Percentiles rank a stretch among this genome's conserved stretches.
These are phyloP conservation scores for Diarsia rubi DNA, from an alignment of 2,888 invertebrate species.

Conservation along the genomic window DNA sequence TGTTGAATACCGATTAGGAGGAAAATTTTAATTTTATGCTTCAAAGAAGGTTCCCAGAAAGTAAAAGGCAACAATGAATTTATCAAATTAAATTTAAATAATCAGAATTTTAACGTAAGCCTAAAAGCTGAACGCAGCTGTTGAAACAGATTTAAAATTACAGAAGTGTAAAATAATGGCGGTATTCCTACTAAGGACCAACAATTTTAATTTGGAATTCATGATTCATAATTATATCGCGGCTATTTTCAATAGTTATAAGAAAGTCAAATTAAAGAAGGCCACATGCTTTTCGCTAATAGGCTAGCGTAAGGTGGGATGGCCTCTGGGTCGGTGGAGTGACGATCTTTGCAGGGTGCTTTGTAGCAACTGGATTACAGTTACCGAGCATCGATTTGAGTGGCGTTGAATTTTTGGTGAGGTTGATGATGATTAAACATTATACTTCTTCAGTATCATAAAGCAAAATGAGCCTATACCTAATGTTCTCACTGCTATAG, in stretches of 20 bases:
- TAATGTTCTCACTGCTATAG: background rate
- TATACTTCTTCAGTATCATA: background rate
- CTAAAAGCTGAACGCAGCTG: constrained; percentile 65
- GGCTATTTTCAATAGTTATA: background rate
- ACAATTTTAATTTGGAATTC: background rate
- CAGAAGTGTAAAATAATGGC: constrained; percentile 23
- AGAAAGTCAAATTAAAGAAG: background rate
- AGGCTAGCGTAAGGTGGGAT: too few relatives aligned
- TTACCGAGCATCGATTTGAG: too few relatives aligned
- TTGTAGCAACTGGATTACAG: too few relatives aligned
- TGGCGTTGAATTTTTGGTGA: too few relatives aligned
- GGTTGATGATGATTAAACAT: background rate
- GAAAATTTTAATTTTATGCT: constrained; percentile 46
- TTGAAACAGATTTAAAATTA: constrained; percentile 54
- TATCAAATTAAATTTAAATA: constrained; percentile 65
- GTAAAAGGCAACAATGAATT: constrained; percentile 63
- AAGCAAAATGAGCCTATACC: background rate
- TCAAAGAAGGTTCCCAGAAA: constrained; percentile 37
- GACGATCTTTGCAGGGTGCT: too few relatives aligned
- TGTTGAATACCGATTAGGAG: constrained; percentile 45
- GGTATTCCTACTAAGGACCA: constrained; percentile 3
- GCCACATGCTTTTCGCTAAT: background rate
- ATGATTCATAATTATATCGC: background rate
- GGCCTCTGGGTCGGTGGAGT: too few relatives aligned
- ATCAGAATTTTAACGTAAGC: constrained; percentile 61